Conservation (phyloP, 2,888 invertebrate genomes). For the Neuroscelio doddi region DNA sequence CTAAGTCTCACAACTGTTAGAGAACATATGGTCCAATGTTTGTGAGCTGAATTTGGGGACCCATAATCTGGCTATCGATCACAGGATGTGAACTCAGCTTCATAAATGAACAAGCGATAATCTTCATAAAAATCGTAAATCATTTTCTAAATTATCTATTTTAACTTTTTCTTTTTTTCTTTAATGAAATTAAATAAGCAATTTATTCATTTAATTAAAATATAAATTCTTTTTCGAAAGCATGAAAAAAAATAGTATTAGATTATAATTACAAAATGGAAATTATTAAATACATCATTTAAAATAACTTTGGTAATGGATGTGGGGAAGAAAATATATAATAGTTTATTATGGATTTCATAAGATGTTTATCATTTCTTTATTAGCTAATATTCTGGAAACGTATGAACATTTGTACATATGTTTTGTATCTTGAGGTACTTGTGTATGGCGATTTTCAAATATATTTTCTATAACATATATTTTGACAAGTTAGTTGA, state of each 20-base stretch:
- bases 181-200: no score
- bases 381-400: slow-evolving; percentile 71
- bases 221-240: no score
- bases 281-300: no score
- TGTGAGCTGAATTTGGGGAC: slow-evolving; percentile 60
- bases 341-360: neutral
- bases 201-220: no score
- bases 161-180: no score
- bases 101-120: neutral
- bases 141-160: no score
- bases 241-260: no score
- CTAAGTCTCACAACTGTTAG: slow-evolving; percentile 55
- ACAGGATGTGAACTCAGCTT: slow-evolving; percentile 58
- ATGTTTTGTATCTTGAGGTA: slow-evolving; percentile 70
- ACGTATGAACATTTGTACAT: slow-evolving; percentile 72
- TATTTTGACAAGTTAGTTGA: slow-evolving; percentile 29
- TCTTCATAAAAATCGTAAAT: neutral
- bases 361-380: slow-evolving; percentile 67
- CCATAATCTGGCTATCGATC: slow-evolving; percentile 70
- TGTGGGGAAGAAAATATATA: neutral
- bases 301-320: no score
- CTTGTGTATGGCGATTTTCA: slow-evolving; percentile 70
- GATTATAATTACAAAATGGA: no score
- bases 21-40: slow-evolving; percentile 67
- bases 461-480: slow-evolving; percentile 61